A percentile compares a stretch with the other conserved stretches of the same genome.
These are phyloP conservation scores for Poecile montanus DNA, from an alignment of 2,797 vertebrate genomes.

Conservation along the genomic window DNA sequence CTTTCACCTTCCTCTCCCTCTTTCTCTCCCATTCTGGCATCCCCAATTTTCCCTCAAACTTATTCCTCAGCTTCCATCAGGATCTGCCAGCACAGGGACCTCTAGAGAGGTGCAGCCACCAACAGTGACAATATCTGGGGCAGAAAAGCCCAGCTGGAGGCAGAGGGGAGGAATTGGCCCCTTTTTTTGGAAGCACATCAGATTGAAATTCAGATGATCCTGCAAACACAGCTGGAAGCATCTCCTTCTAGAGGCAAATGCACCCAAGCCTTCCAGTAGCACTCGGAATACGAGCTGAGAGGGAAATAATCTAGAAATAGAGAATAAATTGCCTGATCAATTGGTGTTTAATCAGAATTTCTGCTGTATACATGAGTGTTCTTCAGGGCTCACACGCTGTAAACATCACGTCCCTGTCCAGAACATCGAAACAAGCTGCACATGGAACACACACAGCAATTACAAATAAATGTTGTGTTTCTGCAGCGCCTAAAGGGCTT, in stretches of 20 bases:
- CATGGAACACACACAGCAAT: background rate
- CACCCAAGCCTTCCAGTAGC: background rate
- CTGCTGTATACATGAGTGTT: background rate
- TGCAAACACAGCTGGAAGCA: background rate
- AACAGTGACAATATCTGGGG: background rate
- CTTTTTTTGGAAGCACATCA: background rate
- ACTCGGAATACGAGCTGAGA: background rate
- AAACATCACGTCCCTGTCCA: background rate
- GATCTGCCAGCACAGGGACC: background rate
- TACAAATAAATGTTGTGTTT: background rate
- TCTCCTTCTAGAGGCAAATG: background rate
- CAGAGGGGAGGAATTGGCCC: background rate
- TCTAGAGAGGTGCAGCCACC: background rate
- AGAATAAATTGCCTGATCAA: background rate
- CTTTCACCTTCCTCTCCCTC: background rate
- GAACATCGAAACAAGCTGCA: background rate
- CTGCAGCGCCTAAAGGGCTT: background rate
- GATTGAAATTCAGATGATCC: background rate
- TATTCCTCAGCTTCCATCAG: background rate
- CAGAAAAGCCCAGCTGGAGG: background rate
- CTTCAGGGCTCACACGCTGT: background rate
- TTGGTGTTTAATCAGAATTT: background rate
- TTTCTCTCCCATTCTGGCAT: background rate
- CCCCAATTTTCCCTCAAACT: background rate
- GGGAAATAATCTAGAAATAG: background rate